These are phyloP conservation scores for Gibbula magus DNA, from an alignment of 2,888 invertebrate species.

Conservation along the genomic window DNA sequence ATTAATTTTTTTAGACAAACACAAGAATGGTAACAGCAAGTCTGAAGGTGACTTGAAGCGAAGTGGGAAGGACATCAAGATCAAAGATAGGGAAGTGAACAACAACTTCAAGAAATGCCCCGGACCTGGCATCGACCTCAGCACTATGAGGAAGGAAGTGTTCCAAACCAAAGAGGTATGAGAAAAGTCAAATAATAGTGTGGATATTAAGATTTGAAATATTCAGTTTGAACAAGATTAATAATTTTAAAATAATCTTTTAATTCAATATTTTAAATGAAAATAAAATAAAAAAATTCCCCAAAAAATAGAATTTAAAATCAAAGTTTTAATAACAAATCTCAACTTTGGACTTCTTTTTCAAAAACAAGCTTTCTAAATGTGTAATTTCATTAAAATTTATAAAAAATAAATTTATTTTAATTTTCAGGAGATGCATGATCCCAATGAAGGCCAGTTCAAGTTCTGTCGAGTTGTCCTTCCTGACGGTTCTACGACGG, in stretches of 20 bases:
- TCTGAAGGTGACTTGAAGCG: slow-evolving; percentile 46
- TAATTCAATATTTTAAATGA: not conserved
- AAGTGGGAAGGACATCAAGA: slow-evolving; percentile 28
- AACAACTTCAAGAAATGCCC: slow-evolving; percentile 39
- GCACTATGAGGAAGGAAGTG: slow-evolving; percentile 63
- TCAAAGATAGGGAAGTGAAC: slow-evolving; percentile 39
- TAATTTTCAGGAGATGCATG: slow-evolving; percentile 27
- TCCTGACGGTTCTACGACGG: slow-evolving; percentile 93
- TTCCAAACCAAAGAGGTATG: slow-evolving; percentile 45
- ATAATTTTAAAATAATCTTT: not conserved
- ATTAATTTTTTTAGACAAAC: slow-evolving; percentile 35
- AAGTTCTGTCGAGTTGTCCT: slow-evolving; percentile 81
- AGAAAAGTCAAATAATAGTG: not conserved
- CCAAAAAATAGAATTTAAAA: no score
- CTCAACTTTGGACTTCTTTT: no score
- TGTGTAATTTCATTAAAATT: no score
- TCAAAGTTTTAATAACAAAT: no score
- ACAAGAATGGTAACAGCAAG: slow-evolving; percentile 47
- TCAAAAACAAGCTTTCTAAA: no score
- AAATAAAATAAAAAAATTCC: no score
- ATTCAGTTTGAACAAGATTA: not conserved
- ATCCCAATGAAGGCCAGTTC: slow-evolving; percentile 30
- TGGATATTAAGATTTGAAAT: not conserved
- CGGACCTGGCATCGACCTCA: slow-evolving; percentile 59
- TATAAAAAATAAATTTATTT: no score